phyloP scores from a whole-genome alignment of 2,113 vertebrate species.

The Passerina amoena region DNA sequence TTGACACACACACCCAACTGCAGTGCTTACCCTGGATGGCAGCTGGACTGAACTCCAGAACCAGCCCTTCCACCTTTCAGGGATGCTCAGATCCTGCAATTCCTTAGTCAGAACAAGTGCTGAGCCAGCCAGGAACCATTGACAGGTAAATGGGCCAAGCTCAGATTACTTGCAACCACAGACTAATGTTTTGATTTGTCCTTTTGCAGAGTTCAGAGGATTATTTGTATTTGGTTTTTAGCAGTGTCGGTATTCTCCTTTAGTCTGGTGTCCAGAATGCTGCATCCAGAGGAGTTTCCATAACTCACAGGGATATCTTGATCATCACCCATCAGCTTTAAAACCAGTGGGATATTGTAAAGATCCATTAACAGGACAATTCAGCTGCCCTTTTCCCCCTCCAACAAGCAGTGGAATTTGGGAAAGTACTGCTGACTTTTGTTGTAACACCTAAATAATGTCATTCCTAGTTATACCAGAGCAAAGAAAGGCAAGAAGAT shows the following conservation, averaged over 20 bases:
- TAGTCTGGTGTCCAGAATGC: neutral
- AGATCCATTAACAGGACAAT: neutral
- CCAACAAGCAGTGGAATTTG: neutral
- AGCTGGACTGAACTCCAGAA: neutral
- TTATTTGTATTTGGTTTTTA: neutral
- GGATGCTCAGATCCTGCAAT: rapidly evolving
- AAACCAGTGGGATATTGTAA: neutral
- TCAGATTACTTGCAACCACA: neutral
- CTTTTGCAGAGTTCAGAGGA: neutral
- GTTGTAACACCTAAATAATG: neutral
- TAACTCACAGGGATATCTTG: neutral
- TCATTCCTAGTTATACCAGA: neutral
- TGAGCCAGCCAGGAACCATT: neutral
- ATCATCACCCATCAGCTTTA: neutral
- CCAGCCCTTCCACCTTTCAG: rapidly evolving
- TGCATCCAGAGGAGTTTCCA: neutral
- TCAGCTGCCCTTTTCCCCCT: neutral
- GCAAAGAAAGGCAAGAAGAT: neutral
- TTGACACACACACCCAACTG: rapidly evolving
- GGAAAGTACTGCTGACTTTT: neutral
- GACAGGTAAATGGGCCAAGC: neutral
- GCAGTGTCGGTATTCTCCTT: neutral
- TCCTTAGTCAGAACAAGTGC: neutral
- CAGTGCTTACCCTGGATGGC: neutral
- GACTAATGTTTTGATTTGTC: rapidly evolving